Evolutionary conservation across 2,113 vertebrate genomes (phyloP), one percentile per base, ranked within the genome.

Genomic region (Xyrauchen texanus): DNA sequence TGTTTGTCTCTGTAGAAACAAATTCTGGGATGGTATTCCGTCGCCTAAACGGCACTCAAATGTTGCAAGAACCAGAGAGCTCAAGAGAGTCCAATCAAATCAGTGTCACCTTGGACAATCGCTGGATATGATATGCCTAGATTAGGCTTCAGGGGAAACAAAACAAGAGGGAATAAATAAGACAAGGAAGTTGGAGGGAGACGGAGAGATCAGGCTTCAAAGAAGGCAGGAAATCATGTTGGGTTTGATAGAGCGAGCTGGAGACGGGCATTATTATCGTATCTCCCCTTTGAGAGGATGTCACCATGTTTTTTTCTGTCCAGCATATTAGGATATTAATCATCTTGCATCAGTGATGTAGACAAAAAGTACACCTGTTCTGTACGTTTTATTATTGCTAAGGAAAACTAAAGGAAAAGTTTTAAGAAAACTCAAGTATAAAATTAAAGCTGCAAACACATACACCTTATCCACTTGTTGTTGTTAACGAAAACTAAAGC

Each of bases 81-180:
- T 72, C 10, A 10, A 15, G 44, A 74, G 71, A 12, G 71, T 72
- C 71, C 71, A 74, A 51, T 74, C 71, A 74, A 76, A 76, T 83
- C 66, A 83, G 76, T 70, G 77, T 83, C 72, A 76, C 77, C 82
- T 83, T 80, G 67, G 77, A 71, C 61, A 9, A 63, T 74, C 63
- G 47, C 77, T 80, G n/a, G 68, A 70, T 76, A 71, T 51, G 52
- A 76, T 66, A 9, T 45, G n/a, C 64, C 61, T 9, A 34, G 51
- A 52, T 83, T 67, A n/a, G 76, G 57, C 76, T 78, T 74, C 63
- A 53, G 67, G 55, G 67, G 45, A 65, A 46, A 69, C 55, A 44
- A 46, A 57, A 68, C 44, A 68, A 21, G 57, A 34, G 46, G 45
- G 21, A 62, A 51, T 60, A 78, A 68, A 61, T 69, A 69, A 51